phyloP scores from a whole-genome alignment of 2,888 invertebrate species.

The Stenodema calcarata region DNA sequence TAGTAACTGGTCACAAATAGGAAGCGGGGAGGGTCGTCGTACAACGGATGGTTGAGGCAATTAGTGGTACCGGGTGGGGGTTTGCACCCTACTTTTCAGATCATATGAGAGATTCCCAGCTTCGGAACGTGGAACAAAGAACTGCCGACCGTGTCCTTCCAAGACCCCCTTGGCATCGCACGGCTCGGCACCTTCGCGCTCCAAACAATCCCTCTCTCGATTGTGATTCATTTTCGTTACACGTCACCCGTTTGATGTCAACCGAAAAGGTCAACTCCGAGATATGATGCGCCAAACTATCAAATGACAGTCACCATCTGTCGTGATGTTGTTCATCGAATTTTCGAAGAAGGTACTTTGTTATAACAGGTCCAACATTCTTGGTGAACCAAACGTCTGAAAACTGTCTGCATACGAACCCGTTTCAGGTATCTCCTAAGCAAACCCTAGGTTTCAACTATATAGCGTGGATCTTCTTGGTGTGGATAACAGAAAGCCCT shows the following conservation, averaged over 20 bases:
- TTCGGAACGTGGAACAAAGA: conserved; percentile 3
- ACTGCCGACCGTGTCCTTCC: neutral
- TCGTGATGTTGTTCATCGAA: no score
- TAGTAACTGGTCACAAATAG: conserved; percentile 43
- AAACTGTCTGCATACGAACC: no score
- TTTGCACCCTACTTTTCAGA: conserved; percentile 1
- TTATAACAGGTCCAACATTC: no score
- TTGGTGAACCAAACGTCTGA: no score
- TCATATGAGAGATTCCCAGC: conserved; percentile 37
- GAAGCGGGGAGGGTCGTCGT: neutral
- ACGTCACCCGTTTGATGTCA: neutral
- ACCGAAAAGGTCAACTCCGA: neutral
- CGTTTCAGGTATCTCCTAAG: no score
- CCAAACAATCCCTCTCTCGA: neutral
- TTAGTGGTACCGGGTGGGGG: neutral
- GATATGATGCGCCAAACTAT: no score
- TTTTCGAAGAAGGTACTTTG: no score
- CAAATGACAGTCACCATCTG: no score
- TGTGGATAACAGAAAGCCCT: no score
- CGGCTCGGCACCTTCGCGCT: neutral
- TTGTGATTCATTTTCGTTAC: neutral
- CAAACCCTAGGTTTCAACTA: no score
- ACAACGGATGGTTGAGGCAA: conserved; percentile 14
- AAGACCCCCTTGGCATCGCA: neutral
- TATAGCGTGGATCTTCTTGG: no score